These are phyloP conservation scores for Heliothis peltigera DNA, from an alignment of 2,888 invertebrate genomes.

Conservation along the genomic window DNA sequence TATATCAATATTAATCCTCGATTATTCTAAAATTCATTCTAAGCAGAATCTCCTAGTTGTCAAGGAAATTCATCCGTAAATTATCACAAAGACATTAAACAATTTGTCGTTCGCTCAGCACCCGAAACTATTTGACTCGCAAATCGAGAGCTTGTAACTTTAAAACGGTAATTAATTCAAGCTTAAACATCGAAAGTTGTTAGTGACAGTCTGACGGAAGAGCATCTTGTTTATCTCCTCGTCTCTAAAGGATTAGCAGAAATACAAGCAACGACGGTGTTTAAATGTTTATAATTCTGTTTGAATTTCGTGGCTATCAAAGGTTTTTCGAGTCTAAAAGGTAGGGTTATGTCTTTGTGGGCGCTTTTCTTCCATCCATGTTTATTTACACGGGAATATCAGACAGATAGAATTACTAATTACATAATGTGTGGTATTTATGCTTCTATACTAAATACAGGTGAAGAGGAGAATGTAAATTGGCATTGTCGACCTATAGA, in stretches of 20 bases:
- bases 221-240: constrained; percentile 47
- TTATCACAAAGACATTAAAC: background rate
- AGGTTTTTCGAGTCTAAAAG: background rate
- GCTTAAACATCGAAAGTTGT: constrained; percentile 29
- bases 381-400: too few species aligned
- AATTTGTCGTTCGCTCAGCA: background rate
- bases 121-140: constrained; percentile 48
- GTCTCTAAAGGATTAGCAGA: constrained; percentile 17
- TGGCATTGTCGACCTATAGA: too few species aligned
- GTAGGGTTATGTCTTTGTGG: too few species aligned
- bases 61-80: background rate
- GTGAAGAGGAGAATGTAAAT: too few species aligned
- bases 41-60: too few species aligned
- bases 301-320: background rate
- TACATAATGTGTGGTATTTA: too few species aligned
- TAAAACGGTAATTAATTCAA: constrained; percentile 59
- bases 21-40: too few species aligned
- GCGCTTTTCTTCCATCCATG: too few species aligned
- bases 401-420: too few species aligned
- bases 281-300: constrained; percentile 21
- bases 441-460: too few species aligned
- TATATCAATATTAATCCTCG: too few species aligned
- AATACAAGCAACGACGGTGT: constrained; percentile 8
- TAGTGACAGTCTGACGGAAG: constrained; percentile 34
- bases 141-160: constrained; percentile 48